Conservation (phyloP, 2,888 invertebrate species). For the Pseudococcus longispinus region DNA sequence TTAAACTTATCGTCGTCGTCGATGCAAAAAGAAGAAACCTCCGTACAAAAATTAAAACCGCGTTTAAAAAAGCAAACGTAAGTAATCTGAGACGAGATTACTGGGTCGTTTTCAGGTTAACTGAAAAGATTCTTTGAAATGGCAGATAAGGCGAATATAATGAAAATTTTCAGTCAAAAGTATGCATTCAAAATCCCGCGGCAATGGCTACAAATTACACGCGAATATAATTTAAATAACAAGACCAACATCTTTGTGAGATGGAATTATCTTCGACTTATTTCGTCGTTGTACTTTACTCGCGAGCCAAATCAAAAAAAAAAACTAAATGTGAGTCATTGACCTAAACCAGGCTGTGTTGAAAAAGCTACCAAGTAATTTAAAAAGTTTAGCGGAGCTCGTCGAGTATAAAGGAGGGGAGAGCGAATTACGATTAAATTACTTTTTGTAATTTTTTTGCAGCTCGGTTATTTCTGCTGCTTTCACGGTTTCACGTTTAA, state of each 20-base stretch:
- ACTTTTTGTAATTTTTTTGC: not conserved
- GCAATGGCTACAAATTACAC: not conserved
- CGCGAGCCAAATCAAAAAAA: not conserved
- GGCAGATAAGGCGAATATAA: not conserved
- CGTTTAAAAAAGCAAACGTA: not conserved
- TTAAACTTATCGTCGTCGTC: not conserved
- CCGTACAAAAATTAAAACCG: not conserved
- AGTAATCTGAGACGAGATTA: not conserved
- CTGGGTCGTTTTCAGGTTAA: not conserved
- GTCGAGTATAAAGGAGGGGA: not conserved
- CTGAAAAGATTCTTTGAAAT: not conserved
- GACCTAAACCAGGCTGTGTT: not conserved
- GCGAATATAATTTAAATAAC: constrained; percentile 11
- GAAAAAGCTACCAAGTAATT: not conserved
- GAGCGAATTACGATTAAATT: not conserved
- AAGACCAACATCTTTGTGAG: not conserved
- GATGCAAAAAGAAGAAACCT: not conserved
- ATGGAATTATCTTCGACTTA: not conserved
- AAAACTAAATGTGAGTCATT: not conserved
- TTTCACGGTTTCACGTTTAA: not conserved
- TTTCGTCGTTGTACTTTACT: not conserved
- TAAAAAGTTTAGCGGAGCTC: not conserved
- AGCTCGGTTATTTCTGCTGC: not conserved
- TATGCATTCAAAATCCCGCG: not conserved
- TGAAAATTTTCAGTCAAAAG: not conserved